Percentiles rank a stretch among this genome's conserved stretches.
Evolutionary conservation across 2,888 invertebrate species (phyloP).

Genomic region (Piscicola geometra): DNA sequence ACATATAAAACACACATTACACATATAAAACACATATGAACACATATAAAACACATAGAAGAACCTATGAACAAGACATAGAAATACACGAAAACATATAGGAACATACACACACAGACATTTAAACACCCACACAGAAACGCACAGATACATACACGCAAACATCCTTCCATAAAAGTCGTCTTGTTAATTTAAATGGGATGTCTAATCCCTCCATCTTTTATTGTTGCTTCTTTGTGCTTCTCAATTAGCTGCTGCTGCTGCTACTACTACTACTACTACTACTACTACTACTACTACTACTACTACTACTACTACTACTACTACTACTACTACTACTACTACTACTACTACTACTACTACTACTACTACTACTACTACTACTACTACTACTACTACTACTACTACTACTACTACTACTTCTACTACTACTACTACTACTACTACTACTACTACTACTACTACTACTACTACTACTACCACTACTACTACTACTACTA

Average conservation of each 20-base stretch:
- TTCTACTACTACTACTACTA: neutral
- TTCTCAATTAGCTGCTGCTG: neutral
- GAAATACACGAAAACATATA: no score
- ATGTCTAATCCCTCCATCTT: no score
- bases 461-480: slow-evolving; percentile 14
- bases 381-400: slow-evolving; percentile 17
- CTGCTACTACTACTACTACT: slow-evolving; percentile 18
- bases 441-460: slow-evolving; percentile 5
- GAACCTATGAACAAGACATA: no score
- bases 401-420: slow-evolving; percentile 12
- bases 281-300: slow-evolving; percentile 12
- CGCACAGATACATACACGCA: no score
- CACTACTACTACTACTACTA: slow-evolving; percentile 2
- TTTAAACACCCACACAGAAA: no score
- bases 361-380: slow-evolving; percentile 10
- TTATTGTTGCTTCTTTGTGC: no score
- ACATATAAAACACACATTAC: no score
- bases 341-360: slow-evolving; percentile 18
- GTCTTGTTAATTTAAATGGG: no score
- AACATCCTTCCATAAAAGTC: no score
- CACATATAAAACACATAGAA: no score
- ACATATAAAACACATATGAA: no score
- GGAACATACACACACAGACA: no score
- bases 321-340: slow-evolving; percentile 16
- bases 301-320: slow-evolving; percentile 14